Evolutionary conservation across 2,888 invertebrate species (phyloP), one percentile per base, ranked within the genome.

Genomic region (Sinotaia quadrata): DNA sequence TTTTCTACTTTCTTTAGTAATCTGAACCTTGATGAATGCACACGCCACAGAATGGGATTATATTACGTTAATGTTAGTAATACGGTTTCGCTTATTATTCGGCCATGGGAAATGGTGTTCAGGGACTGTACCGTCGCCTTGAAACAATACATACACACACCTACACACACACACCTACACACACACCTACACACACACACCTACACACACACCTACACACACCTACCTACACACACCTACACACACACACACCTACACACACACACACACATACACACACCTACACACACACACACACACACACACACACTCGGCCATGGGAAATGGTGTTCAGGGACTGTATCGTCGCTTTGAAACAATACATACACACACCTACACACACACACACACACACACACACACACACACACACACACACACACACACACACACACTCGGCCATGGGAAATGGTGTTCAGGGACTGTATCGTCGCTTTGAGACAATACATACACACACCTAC

Each of bases 301-400:
- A 33, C 27, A 51, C 34, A 2, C 24, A 27, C 21, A 7, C 33
- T 36, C 7, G 36, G 36, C 24, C 24, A 21, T 24, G 15, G 21
- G 21, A 31, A 52, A 21, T 15, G n/a, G 12, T 24, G 52, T 29
- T 29, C 2, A 49, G 7, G 12, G n/a, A n/a, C n/a, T n/a, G n/a
- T n/a, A n/a, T n/a, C n/a, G n/a, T n/a, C n/a, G n/a, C n/a, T n/a
- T n/a, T n/a, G n/a, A n/a, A n/a, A n/a, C n/a, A n/a, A n/a, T n/a
- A n/a, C n/a, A n/a, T n/a, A n/a, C n/a, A 18, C 4, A 34, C 36
- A 63, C 27, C 24, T 33, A 34, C 33, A 4, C 33, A 37, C 49
- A 24, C 49, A 21, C 4, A 27, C 63, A 36, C 37, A 52, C n/a
- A 52, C 51, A 56, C 65, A 65, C 65, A 41, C 66, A 34, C 54